Evolutionary conservation across 37 sponge, comb jelly and placozoan species (phyloP), one percentile per base, ranked within the genome.

Genomic region (Agelas oroides): DNA sequence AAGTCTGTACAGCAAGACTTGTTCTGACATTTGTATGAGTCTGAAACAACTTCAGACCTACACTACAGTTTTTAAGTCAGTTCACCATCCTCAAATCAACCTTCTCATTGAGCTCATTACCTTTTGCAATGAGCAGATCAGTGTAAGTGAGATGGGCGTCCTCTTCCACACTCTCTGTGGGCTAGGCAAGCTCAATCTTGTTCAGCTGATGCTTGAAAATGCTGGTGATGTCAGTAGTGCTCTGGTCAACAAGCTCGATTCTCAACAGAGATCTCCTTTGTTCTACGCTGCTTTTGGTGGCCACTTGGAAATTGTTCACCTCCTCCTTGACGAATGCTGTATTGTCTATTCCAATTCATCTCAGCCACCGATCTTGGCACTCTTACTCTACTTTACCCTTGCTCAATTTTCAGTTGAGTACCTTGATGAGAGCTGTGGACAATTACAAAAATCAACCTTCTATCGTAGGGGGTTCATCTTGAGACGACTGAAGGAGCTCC

Each of bases 221-320:
- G 25, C 17, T n/a, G 34, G 35, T 25, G 36, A 69, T 69, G 23
- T 46, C 46, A 46, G 46, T 46, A 46, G 46, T 8, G 8, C 46
- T 46, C 46, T 46, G 46, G 46, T 82, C 46, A 70, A 23, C 20
- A 70, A 70, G 8, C 58, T 58, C 1, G 71, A 85, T 56, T 3
- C 17, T 3, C 20, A 41, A 25, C 53, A 53, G 60, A 53, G 53
- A n/a, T 61, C 85, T 2, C 90, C 90, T 53, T 65, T 85, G 18
- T 85, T 75, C 39, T 75, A 81, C 58, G 91, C 91, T 65, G 81
- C 82, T 38, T 35, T 34, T 59, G 68, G 81, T 14, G 91, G 91
- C 53, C 81, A 85, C 62, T 16, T 85, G 31, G 77, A 85, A 8
- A 53, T 85, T 59, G 71, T 88, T 5, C 21, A 67, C 31, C 28